Conservation (phyloP, 1,140 invertebrate genomes). For the Eueides isabella region DNA sequence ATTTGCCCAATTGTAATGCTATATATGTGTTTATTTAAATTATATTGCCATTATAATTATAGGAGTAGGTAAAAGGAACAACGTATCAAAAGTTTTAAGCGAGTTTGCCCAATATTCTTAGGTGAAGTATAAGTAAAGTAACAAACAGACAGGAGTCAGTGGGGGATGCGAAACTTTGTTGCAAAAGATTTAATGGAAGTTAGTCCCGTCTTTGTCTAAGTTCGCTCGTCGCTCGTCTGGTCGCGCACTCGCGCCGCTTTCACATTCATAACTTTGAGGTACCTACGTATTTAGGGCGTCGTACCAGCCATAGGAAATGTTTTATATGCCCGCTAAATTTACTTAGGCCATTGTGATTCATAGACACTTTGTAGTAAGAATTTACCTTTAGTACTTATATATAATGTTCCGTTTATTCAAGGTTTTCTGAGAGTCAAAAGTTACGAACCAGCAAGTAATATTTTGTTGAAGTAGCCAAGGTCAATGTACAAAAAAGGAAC, state of each 20-base stretch:
- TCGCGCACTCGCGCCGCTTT: constrained; percentile 46
- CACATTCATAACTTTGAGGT: constrained; percentile 58
- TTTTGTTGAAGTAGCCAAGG: neutral
- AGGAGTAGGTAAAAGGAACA: neutral
- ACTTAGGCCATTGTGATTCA: neutral
- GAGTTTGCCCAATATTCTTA: constrained; percentile 23
- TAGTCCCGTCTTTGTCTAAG: constrained; percentile 74
- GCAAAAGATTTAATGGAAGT: constrained; percentile 80
- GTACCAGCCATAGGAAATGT: neutral
- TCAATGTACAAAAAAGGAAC: neutral
- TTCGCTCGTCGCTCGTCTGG: constrained; percentile 62
- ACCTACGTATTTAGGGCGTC: constrained; percentile 24
- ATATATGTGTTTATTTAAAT: neutral
- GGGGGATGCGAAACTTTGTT: constrained; percentile 66
- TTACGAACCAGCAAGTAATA: neutral
- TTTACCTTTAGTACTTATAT: neutral
- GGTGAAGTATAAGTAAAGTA: constrained; percentile 28
- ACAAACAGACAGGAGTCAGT: constrained; percentile 56
- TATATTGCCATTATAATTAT: neutral
- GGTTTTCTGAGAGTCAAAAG: neutral
- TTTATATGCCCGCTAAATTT: neutral
- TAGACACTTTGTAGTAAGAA: neutral
- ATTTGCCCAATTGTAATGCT: neutral
- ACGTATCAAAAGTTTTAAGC: constrained; percentile 1
- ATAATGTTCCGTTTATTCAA: too few species aligned